Evolutionary conservation across 2,113 vertebrate genomes (phyloP).

Genomic region (Alexandromys fortis): DNA sequence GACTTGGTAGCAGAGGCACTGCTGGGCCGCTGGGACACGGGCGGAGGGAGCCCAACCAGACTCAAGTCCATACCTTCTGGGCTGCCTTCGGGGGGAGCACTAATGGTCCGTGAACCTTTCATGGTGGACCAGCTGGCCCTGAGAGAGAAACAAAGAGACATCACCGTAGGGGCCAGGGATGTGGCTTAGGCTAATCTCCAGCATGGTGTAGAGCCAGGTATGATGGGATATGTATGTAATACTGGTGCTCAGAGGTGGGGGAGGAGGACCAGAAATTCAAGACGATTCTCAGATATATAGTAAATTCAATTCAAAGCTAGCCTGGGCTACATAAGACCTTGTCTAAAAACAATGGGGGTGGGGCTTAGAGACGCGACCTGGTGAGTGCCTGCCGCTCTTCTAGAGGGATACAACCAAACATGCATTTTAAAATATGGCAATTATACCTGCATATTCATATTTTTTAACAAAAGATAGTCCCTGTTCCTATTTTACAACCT

Average conservation of each 20-base stretch:
- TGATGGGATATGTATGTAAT: rapidly evolving
- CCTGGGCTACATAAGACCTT: neutral
- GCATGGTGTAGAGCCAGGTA: neutral
- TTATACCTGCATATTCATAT: neutral
- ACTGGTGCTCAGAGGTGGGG: neutral
- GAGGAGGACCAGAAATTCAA: neutral
- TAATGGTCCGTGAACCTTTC: conserved; percentile 86
- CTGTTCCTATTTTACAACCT: neutral
- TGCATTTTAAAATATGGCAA: neutral
- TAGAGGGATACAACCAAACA: neutral
- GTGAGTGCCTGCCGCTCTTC: neutral
- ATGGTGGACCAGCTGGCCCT: conserved; percentile 77
- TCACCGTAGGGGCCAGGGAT: neutral
- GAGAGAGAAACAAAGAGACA: neutral
- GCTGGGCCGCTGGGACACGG: conserved; percentile 88
- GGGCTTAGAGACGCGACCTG: neutral
- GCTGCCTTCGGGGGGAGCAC: conserved; percentile 78
- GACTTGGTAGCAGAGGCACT: conserved; percentile 87
- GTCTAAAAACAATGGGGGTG: neutral
- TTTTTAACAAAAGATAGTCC: neutral
- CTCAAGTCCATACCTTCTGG: conserved; percentile 86
- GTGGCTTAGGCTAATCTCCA: too few species aligned
- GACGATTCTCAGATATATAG: neutral
- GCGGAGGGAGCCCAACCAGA: conserved; percentile 89
- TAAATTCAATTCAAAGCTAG: neutral